phyloP scores from a whole-genome alignment of 2,113 vertebrate genomes.

The Scomber colias region DNA sequence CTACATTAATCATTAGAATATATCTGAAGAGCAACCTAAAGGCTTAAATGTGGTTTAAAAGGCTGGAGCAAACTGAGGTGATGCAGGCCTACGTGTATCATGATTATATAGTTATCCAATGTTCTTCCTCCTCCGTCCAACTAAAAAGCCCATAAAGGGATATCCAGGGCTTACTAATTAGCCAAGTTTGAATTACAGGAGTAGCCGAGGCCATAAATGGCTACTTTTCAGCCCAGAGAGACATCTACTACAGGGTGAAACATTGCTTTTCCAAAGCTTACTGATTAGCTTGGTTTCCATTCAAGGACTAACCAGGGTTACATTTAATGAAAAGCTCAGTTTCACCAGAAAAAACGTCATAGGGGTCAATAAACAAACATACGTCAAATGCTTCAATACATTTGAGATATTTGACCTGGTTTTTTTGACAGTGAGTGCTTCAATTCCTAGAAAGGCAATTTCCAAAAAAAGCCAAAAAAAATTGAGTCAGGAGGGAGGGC shows the following conservation, averaged over 20 bases:
- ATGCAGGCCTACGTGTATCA: background rate
- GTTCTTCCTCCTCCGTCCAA: background rate
- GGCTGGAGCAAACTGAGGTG: no score
- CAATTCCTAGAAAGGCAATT: slow-evolving; percentile 4
- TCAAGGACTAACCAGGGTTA: background rate
- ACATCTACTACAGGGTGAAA: background rate
- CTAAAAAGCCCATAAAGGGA: slow-evolving; percentile 36
- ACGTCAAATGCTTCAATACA: no score
- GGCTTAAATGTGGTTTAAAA: background rate
- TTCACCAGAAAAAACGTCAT: background rate
- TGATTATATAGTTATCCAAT: background rate
- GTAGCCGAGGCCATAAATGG: slow-evolving; percentile 47
- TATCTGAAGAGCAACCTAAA: background rate
- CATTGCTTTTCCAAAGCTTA: slow-evolving; percentile 23
- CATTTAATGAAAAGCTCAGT: background rate
- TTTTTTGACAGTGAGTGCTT: background rate
- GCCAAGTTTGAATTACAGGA: slow-evolving; percentile 24
- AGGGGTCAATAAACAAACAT: background rate
- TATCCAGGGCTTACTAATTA: slow-evolving; percentile 37
- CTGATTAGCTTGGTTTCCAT: slow-evolving; percentile 32
- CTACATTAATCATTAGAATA: background rate
- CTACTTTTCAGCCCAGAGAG: background rate
- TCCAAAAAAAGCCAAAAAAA: background rate
- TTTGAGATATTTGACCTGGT: no score
- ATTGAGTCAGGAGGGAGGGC: background rate